Evolutionary conservation across 2,888 invertebrate species (phyloP), one percentile per base, ranked within the genome.

Genomic region (Chloroclysta siterata): DNA sequence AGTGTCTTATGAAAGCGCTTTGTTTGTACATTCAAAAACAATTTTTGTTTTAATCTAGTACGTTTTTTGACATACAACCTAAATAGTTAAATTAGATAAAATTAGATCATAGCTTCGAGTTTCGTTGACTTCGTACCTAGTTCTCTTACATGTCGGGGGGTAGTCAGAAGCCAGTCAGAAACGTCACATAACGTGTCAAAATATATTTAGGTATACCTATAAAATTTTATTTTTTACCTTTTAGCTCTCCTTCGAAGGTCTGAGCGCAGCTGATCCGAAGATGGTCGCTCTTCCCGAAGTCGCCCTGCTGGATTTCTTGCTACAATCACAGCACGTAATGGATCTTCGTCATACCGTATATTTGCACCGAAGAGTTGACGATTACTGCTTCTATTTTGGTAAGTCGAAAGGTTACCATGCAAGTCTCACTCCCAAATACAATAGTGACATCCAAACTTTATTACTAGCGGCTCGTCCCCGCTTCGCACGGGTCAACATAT

Each of bases 201-300:
- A 22, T 22, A 22, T 2, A 22, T 22, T 22, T 22, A 33, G 33
- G 5, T 8, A 6, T 29, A 29, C 29, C 7, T 33, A 39, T 11
- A 3, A 0, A 11, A 6, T 46, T 46, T 46, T 0, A 5, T 46
- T 17, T 46, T 17, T 48, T 48, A 11, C 10, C 5, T 41, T 78
- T 6, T 80, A 93, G 90, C 68, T 89, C 41, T 82, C 81, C 2
- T 90, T 90, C 60, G 87, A 89, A 58, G 87, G 87, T 1, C 65
- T 93, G 33, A 84, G 81, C 52, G 86, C 86, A 8, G 82, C 81
- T 8, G 93, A 93, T 61, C 87, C 88, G 5, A 91, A 85, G 69
- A 87, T 89, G 73, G 88, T 89, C 41, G 85, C 88, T 15, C 76
- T 94, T 14, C 94, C 94, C 0, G 93, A 94, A 79, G 90, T 86